Conservation (phyloP, 1,140 invertebrate species). For the Paralvinella palmiformis region DNA sequence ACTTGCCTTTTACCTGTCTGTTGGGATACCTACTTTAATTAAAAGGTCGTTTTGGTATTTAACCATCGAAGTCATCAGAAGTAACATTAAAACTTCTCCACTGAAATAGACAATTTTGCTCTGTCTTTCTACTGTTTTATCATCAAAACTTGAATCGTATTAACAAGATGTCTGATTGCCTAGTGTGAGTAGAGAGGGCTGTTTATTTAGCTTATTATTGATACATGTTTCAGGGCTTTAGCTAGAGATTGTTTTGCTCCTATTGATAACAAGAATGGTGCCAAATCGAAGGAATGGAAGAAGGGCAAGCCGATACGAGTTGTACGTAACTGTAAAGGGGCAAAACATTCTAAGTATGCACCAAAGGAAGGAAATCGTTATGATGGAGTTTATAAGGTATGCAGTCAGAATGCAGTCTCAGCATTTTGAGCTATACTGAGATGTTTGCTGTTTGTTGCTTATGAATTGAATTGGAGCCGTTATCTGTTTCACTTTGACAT, state of each 20-base stretch:
- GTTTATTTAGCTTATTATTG: neutral
- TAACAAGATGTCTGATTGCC: no score
- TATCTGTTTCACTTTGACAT: no score
- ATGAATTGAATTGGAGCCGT: neutral
- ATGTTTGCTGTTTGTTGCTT: neutral
- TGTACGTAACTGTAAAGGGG: slow-evolving; percentile 66
- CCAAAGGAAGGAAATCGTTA: slow-evolving; percentile 65
- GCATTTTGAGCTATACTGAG: neutral
- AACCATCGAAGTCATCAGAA: no score
- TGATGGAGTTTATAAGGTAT: slow-evolving; percentile 55
- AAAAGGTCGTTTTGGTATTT: no score
- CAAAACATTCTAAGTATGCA: slow-evolving; percentile 71
- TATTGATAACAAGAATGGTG: slow-evolving; percentile 61
- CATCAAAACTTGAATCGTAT: no score
- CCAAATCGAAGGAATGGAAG: slow-evolving; percentile 66
- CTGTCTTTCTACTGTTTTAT: no score
- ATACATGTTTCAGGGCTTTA: slow-evolving; percentile 58
- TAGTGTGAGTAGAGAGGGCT: no score
- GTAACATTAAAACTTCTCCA: no score
- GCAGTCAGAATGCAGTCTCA: neutral
- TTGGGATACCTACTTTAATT: no score
- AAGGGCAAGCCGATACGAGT: slow-evolving; percentile 73
- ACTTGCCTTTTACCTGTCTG: no score
- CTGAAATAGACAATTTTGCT: no score
- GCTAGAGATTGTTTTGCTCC: slow-evolving; percentile 70